Base-by-base conservation (phyloP, 2,888 invertebrate species). In the Augochlorella aurata region DNA sequence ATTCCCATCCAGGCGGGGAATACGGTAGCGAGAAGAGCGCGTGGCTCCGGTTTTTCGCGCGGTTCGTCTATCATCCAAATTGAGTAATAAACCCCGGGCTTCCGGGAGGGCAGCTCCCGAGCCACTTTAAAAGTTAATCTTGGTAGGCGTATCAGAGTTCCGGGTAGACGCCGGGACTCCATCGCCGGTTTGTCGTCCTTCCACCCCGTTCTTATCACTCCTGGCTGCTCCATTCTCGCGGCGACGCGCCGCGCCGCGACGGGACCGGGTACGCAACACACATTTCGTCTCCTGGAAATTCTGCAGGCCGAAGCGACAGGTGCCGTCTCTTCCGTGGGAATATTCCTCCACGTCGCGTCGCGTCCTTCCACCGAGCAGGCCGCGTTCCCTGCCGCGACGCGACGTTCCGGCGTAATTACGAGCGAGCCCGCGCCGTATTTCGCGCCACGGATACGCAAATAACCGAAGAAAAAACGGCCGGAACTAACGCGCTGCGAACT, bases 21-120 rank as follows among this genome's bases (percentile, higher is more conserved):
- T 73, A 73, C 63, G 67, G 38, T 4, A 7, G 4, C 38, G 3
- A 4, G 72, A 47, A 44, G 66, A 5, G 79, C 50, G 61, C 71
- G 79, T 69, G 70, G 61, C 52, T 38, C 24, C 49, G 76, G 61
- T 52, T 74, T 74, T 67, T 52, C 79, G 47, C 80, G 84, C 69
- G 80, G 87, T 90, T 89, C 90, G 89, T 89, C 89, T 90, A 92
- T 92, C 92, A 91, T 92, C 90, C 86, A 90, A 92, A 92, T 93
- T 91, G 90, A 91, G 91, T 91, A 89, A 91, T 92, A 92, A 92
- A 92, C 89, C 89, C 76, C 58, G 77, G 80, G 44, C 44, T 65
- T 82, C 84, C 84, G 74, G 74, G 80, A 82, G 79, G 81, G 66
- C 68, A 50, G 71, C 79, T 89, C 86, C 82, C 85, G 84, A 89